Percentiles rank a stretch among this genome's conserved stretches.
Evolutionary conservation across 2,888 invertebrate species (phyloP).

Genomic region (Keiferia lycopersicella): DNA sequence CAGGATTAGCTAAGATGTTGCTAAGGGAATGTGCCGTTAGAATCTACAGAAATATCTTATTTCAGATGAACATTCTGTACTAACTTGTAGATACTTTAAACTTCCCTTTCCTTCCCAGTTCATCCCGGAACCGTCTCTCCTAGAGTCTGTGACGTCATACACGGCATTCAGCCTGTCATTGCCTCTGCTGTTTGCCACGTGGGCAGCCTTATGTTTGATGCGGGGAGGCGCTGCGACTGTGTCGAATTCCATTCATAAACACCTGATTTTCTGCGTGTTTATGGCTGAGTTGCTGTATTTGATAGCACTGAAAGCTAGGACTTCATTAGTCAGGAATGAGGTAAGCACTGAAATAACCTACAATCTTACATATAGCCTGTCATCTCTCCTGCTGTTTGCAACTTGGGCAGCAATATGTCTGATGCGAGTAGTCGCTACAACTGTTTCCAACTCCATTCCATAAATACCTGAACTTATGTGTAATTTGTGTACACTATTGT

Average conservation of each 20-base stretch:
- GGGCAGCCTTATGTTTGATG: constrained; percentile 90
- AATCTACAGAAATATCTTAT: no score
- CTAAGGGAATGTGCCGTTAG: no score
- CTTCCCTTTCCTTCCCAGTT: constrained; percentile 73
- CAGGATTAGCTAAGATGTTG: no score
- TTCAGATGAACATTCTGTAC: no score
- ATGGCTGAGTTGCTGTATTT: constrained; percentile 92
- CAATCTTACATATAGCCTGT: neutral
- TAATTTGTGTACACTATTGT: constrained; percentile 83
- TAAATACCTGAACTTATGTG: constrained; percentile 94
- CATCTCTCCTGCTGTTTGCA: neutral
- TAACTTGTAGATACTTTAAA: neutral
- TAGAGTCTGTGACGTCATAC: constrained; percentile 94
- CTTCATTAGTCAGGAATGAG: constrained; percentile 90
- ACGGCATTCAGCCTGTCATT: constrained; percentile 93
- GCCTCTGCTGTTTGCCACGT: constrained; percentile 88
- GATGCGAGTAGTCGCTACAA: constrained; percentile 88
- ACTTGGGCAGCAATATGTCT: neutral
- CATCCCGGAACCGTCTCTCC: constrained; percentile 91
- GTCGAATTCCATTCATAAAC: constrained; percentile 96
- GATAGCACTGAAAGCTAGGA: constrained; percentile 91
- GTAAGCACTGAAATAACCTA: constrained; percentile 58
- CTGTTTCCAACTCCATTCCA: constrained; percentile 92
- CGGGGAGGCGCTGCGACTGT: constrained; percentile 92
- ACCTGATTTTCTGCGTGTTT: constrained; percentile 94